Evolutionary conservation across 2,888 invertebrate species (phyloP).

Genomic region (Meta bourneti): DNA sequence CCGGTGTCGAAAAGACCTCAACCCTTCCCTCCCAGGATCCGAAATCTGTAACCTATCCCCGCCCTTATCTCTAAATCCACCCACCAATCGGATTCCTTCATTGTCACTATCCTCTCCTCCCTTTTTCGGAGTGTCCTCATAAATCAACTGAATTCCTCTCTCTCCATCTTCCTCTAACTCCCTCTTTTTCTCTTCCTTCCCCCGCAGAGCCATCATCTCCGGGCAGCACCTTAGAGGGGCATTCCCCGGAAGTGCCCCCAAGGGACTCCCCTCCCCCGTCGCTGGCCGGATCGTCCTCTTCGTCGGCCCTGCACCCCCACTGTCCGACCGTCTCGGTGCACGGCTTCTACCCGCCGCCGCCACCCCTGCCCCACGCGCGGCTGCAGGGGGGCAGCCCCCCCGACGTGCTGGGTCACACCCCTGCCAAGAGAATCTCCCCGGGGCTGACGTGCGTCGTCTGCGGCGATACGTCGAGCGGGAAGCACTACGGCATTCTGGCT

Average conservation of each 20-base stretch:
- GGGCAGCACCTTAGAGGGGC: slow-evolving; percentile 56
- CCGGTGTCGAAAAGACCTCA: background rate
- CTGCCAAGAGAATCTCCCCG: slow-evolving; percentile 77
- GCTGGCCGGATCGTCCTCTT: slow-evolving; percentile 41
- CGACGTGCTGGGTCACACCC: slow-evolving; percentile 40
- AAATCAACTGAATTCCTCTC: slow-evolving; percentile 43
- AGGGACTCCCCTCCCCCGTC: slow-evolving; percentile 27
- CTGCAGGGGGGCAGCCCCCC: slow-evolving; percentile 51
- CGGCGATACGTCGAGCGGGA: slow-evolving; percentile 97
- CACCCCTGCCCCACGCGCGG: background rate
- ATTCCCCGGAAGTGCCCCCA: slow-evolving; percentile 50
- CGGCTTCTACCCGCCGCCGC: slow-evolving; percentile 61
- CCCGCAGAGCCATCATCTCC: slow-evolving; percentile 71
- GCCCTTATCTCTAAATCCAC: background rate
- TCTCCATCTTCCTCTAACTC: background rate
- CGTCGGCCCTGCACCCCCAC: slow-evolving; percentile 18
- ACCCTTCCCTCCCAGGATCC: slow-evolving; percentile 34
- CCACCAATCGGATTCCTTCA: slow-evolving; percentile 36
- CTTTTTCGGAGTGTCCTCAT: slow-evolving; percentile 17
- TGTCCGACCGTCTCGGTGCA: slow-evolving; percentile 68
- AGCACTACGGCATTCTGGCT: slow-evolving; percentile 98
- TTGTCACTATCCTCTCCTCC: slow-evolving; percentile 2
- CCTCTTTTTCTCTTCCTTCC: background rate
- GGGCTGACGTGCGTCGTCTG: slow-evolving; percentile 95
- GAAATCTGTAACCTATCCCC: slow-evolving; percentile 17